Percentiles rank a stretch among this genome's conserved stretches.
phyloP scores from a whole-genome alignment of 2,113 vertebrate species.

The Rhinopomastus cyanomelas region DNA sequence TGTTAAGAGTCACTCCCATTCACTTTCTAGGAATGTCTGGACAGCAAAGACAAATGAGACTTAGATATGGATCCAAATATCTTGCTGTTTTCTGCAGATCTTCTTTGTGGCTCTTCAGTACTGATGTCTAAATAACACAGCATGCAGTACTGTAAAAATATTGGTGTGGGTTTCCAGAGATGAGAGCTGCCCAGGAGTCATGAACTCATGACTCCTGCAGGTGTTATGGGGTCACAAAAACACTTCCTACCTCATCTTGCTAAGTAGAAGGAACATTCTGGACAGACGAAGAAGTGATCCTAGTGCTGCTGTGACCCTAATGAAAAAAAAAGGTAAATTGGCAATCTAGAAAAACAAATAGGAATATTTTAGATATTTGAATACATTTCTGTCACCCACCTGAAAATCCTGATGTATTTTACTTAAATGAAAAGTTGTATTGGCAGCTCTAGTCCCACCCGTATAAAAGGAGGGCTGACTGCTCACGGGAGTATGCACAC shows the following conservation, averaged over 20 bases:
- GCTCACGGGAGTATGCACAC: background rate
- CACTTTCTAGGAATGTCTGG: background rate
- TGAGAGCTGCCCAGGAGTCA: background rate
- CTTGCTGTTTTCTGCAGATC: background rate
- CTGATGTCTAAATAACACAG: background rate
- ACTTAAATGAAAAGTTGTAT: background rate
- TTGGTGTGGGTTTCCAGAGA: background rate
- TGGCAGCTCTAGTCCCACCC: background rate
- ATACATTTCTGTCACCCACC: background rate
- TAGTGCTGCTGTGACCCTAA: background rate
- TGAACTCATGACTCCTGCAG: background rate
- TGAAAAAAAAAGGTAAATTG: background rate
- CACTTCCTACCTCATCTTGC: background rate
- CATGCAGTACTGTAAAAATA: background rate
- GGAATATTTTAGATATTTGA: background rate
- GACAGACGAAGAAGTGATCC: background rate
- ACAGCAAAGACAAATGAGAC: background rate
- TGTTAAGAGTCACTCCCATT: background rate
- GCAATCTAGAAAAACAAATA: background rate
- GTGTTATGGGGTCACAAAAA: background rate
- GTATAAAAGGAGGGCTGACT: background rate
- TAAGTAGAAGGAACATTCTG: background rate
- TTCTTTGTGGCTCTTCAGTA: background rate
- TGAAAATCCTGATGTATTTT: background rate
- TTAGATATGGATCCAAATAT: rapidly evolving